phyloP scores from a whole-genome alignment of 2,888 invertebrate genomes.

The Uropetala carovei region DNA sequence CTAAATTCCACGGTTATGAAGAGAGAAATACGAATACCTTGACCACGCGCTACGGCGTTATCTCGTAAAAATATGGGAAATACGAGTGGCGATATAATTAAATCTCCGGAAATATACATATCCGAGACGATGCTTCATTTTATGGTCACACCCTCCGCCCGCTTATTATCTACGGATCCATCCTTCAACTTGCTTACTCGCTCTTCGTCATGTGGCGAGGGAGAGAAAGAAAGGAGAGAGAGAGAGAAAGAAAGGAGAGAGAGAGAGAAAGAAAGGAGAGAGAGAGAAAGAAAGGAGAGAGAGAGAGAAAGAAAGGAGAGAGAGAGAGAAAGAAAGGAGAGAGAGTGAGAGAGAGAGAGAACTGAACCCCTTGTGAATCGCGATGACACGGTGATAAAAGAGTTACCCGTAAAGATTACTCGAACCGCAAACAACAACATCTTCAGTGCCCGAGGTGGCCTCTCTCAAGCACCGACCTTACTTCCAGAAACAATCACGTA shows the following conservation, averaged over 20 bases:
- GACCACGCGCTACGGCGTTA: background rate
- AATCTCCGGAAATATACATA: background rate
- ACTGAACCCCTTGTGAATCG: background rate
- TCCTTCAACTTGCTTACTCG: background rate
- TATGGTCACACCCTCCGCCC: background rate
- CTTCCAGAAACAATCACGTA: slow-evolving; percentile 25
- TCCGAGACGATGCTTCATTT: background rate
- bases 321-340: background rate
- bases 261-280: background rate
- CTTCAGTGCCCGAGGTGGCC: background rate
- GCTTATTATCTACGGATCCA: background rate
- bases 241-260: background rate
- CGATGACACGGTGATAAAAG: slow-evolving; percentile 27
- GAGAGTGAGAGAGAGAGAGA: background rate
- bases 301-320: background rate
- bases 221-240: background rate
- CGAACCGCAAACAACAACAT: background rate
- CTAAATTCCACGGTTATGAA: too few relatives aligned
- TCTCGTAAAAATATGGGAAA: background rate
- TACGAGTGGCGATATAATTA: background rate
- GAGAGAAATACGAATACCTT: too few relatives aligned
- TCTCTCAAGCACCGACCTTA: background rate
- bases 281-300: background rate
- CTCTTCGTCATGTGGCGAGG: too few relatives aligned
- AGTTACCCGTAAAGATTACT: slow-evolving; percentile 7